Conservation (phyloP, 2,888 invertebrate genomes). For the Synergus itoensis region DNA sequence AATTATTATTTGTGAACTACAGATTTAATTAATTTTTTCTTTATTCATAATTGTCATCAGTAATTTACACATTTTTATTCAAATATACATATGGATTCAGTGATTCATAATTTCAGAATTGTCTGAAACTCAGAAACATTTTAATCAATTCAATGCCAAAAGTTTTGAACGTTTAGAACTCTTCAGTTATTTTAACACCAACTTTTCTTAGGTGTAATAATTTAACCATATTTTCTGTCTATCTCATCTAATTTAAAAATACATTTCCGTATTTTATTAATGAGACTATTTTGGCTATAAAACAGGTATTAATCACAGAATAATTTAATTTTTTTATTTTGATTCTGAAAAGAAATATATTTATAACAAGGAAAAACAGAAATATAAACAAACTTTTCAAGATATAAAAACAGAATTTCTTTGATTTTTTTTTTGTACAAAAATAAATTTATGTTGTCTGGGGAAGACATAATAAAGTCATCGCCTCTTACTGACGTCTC, state of each 20-base stretch:
- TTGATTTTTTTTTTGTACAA: background rate
- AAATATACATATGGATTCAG: too few species aligned
- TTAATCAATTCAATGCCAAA: too few species aligned
- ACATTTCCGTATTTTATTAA: background rate
- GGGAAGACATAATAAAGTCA: constrained; percentile 29
- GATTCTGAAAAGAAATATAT: background rate
- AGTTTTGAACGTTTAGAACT: too few species aligned
- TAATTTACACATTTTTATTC: too few species aligned
- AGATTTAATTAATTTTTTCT: background rate
- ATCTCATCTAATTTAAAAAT: too few species aligned
- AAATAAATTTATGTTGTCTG: constrained; percentile 23
- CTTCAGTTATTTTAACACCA: too few species aligned
- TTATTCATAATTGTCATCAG: too few species aligned
- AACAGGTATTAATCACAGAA: background rate
- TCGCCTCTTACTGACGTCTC: constrained; percentile 25
- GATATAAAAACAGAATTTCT: background rate
- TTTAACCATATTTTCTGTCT: too few species aligned
- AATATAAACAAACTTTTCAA: constrained; percentile 7
- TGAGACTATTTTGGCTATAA: background rate
- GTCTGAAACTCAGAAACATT: too few species aligned
- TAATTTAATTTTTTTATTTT: background rate
- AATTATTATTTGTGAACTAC: background rate
- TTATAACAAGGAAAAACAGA: background rate
- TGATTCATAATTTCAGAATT: too few species aligned
- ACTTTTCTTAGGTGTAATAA: too few species aligned